These are phyloP conservation scores for Chelidonichthys spinosus DNA, from an alignment of 2,797 vertebrate genomes.

Conservation along the genomic window DNA sequence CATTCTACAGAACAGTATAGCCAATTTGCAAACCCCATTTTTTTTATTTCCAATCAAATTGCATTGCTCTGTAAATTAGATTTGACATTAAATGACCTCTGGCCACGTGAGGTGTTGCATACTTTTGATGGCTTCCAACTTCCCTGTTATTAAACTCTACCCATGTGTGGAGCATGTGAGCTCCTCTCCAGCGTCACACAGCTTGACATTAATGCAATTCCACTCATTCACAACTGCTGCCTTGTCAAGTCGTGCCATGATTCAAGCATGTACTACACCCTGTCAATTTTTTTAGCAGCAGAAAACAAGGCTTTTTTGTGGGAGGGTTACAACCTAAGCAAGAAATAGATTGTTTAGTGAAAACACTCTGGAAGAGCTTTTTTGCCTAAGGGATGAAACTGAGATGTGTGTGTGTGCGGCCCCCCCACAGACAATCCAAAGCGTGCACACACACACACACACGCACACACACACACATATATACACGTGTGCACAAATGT, in stretches of 20 bases:
- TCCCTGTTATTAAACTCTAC: not conserved
- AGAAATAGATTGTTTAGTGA: conserved; percentile 76
- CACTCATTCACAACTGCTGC: conserved; percentile 20
- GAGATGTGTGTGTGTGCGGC: conserved; percentile 49
- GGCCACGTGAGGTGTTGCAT: not conserved
- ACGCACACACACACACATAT: conserved; percentile 29
- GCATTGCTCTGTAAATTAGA: not conserved
- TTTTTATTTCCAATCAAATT: conserved; percentile 3
- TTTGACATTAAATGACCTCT: not conserved
- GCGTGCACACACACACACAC: conserved; percentile 21
- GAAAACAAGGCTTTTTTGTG: conserved; percentile 52
- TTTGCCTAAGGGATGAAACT: conserved; percentile 69
- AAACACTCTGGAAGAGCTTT: conserved; percentile 71
- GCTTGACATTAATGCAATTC: conserved; percentile 14
- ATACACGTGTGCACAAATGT: conserved; percentile 22
- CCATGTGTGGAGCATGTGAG: not conserved
- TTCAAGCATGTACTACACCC: conserved; percentile 62
- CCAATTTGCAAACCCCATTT: not conserved
- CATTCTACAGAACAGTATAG: not conserved
- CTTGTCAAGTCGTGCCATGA: conserved; percentile 49
- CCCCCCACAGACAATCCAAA: conserved; percentile 40
- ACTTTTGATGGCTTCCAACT: not conserved
- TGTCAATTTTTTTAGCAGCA: conserved; percentile 60
- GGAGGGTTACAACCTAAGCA: conserved; percentile 68
- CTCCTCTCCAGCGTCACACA: not conserved